Conservation (phyloP, 1,140 invertebrate genomes). For the Drosophila tsacasi region DNA sequence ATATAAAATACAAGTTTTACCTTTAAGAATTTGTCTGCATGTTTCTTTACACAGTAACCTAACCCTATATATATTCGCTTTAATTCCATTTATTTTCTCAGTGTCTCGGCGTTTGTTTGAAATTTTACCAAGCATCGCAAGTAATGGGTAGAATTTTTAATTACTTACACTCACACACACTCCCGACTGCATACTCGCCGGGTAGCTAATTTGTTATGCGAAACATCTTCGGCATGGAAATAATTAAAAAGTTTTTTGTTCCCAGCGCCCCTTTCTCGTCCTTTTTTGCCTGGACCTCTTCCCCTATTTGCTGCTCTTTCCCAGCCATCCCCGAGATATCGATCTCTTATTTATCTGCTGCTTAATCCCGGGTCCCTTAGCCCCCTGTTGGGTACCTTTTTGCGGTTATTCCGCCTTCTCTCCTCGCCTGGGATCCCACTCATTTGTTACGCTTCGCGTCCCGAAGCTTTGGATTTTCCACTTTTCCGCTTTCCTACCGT, state of each 20-base stretch:
- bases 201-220: conserved; percentile 81
- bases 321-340: conserved; percentile 5
- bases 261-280: not conserved
- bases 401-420: conserved; percentile 56
- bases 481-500: conserved; percentile 3
- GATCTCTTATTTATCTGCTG: conserved; percentile 45
- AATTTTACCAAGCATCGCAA: conserved; percentile 75
- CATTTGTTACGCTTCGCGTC: conserved; percentile 60
- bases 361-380: conserved; percentile 31
- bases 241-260: conserved; percentile 78
- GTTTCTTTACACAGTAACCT: accelerated
- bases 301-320: not conserved
- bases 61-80: not conserved
- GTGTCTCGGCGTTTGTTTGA: conserved; percentile 63
- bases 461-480: conserved; percentile 4
- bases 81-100: conserved; percentile 1
- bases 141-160: conserved; percentile 85
- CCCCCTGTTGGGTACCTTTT: conserved; percentile 43
- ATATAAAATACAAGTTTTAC: no score
- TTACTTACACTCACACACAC: conserved; percentile 63
- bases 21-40: no score
- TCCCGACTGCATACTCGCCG: conserved; percentile 50
- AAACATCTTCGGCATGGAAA: conserved; percentile 81
- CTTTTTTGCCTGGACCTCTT: not conserved
- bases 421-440: conserved; percentile 11